These are phyloP conservation scores for Catharus fuscescens DNA, from an alignment of 2,113 vertebrate species.

Conservation along the genomic window DNA sequence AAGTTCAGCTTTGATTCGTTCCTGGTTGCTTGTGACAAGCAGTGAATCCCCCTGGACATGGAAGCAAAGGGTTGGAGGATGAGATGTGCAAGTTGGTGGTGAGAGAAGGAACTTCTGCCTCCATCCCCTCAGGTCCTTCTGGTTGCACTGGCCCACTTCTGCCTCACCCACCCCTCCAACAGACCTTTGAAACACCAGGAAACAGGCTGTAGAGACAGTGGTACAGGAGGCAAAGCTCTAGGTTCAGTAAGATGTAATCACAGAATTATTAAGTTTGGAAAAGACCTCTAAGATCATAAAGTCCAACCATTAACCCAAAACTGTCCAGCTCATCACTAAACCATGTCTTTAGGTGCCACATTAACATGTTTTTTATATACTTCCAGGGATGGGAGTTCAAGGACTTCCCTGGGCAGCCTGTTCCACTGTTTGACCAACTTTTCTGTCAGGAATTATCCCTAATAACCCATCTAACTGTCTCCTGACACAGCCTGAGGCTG, in stretches of 20 bases:
- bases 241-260: not conserved
- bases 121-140: too few species aligned
- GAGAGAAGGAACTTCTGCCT: not conserved
- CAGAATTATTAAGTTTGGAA: not conserved
- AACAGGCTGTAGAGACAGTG: not conserved
- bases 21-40: not conserved
- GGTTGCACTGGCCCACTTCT: not conserved
- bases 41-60: not conserved
- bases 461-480: not conserved
- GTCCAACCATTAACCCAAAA: not conserved
- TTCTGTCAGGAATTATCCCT: not conserved
- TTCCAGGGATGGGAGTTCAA: not conserved
- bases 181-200: not conserved
- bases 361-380: fast-evolving
- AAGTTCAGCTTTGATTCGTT: not conserved
- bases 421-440: not conserved
- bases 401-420: not conserved
- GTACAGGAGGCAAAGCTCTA: not conserved
- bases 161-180: not conserved
- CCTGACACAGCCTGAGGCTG: not conserved
- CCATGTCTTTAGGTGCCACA: too few species aligned
- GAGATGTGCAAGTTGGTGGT: fast-evolving
- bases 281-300: not conserved
- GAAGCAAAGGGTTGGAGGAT: not conserved
- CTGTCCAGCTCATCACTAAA: not conserved